Evolutionary conservation across 2,888 invertebrate species (phyloP).

Genomic region (Drosophila niveifrons): DNA sequence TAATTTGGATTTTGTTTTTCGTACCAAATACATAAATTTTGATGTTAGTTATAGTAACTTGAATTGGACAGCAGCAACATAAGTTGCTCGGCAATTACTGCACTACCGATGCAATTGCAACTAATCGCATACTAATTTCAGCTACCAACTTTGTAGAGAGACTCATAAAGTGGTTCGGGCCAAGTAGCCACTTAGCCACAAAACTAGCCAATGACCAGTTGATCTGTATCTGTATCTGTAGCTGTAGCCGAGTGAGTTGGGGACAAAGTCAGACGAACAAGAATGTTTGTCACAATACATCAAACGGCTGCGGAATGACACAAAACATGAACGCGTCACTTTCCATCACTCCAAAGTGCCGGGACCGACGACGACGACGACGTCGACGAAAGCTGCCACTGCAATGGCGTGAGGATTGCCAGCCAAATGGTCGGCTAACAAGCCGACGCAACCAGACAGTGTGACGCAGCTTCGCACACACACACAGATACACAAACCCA

Average conservation of each 20-base stretch:
- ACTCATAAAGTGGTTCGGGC: constrained; percentile 56
- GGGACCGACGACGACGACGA: constrained; percentile 47
- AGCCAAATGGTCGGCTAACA: constrained; percentile 65
- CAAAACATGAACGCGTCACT: constrained; percentile 85
- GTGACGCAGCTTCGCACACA: constrained; percentile 71
- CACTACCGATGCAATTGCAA: constrained; percentile 29
- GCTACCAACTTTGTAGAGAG: constrained; percentile 45
- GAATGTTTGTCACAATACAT: constrained; percentile 84
- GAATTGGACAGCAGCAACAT: constrained; percentile 16
- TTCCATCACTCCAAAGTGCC: constrained; percentile 84
- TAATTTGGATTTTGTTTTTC: too few species aligned
- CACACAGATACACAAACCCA: constrained; percentile 14
- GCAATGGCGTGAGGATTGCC: constrained; percentile 50
- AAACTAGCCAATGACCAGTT: constrained; percentile 19
- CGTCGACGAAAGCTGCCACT: constrained; percentile 45
- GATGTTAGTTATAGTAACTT: not conserved
- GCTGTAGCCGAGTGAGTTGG: not conserved
- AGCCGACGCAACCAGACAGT: constrained; percentile 70
- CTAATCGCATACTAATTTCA: constrained; percentile 66
- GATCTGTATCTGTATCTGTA: constrained; percentile 26
- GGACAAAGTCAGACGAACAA: constrained; percentile 47
- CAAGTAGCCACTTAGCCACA: constrained; percentile 40
- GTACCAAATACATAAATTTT: not conserved
- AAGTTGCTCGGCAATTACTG: constrained; percentile 39
- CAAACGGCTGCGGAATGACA: constrained; percentile 83